phyloP scores from a whole-genome alignment of 2,797 vertebrate species.

The Aviceda leuphotes region DNA sequence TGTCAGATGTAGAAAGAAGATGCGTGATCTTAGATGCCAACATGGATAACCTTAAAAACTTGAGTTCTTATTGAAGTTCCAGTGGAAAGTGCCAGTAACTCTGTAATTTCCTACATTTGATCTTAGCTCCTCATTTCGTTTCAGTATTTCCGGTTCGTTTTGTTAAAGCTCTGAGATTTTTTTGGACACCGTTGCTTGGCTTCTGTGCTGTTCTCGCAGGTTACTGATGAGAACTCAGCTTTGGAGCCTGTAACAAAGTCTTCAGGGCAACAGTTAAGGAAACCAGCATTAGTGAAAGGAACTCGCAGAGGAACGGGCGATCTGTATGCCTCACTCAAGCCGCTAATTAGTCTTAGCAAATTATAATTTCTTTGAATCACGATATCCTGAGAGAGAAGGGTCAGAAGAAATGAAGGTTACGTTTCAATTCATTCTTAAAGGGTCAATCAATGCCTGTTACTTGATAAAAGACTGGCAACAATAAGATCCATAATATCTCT shows the following conservation, averaged over 20 bases:
- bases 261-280: not conserved
- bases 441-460: not conserved
- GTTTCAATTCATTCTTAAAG: not conserved
- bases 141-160: slow-evolving; percentile 3
- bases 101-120: not conserved
- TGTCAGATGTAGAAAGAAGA: not conserved
- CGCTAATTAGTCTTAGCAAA: slow-evolving; percentile 34
- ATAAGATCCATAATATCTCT: not conserved
- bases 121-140: slow-evolving; percentile 40
- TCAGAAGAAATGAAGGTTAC: not conserved
- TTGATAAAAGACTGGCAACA: not conserved
- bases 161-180: not conserved
- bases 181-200: not conserved
- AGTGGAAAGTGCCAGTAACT: slow-evolving; percentile 21
- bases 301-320: not conserved
- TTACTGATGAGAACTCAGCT: slow-evolving; percentile 27
- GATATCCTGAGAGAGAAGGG: not conserved
- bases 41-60: slow-evolving; percentile 17
- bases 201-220: not conserved
- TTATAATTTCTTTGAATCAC: not conserved
- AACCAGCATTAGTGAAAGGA: not conserved
- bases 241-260: slow-evolving; percentile 14
- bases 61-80: not conserved
- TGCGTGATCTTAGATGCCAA: not conserved
- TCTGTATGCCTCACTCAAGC: not conserved